Base-by-base conservation (phyloP, 2,113 vertebrate genomes). In the Megatriorchis doriae region DNA sequence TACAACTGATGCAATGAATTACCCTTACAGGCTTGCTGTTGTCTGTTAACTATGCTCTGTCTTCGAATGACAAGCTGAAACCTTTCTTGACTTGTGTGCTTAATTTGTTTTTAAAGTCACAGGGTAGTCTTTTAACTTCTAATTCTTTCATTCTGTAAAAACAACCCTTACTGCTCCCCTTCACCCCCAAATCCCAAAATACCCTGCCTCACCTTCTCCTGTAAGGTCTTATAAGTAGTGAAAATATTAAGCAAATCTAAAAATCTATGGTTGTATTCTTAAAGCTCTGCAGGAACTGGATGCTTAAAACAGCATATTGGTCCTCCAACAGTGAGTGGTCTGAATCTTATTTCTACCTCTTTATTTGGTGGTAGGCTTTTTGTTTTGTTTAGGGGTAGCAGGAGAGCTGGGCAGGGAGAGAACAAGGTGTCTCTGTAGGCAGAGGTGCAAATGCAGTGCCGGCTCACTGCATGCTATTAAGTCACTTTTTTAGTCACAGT, bases 101-200 rank as follows among this genome's bases (percentile, higher is more conserved):
- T 15, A 19, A 78, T 66, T 61, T 79, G 6, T 70, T 71, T 81
- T 47, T 63, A 13, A 74, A 90, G 84, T 79, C 9, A 52, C 29
- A 20, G 21, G 4, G 11, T 83, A 56, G 14, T 56, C 22, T 90
- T 89, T 47, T 61, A 48, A 43, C 13, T 91, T 90, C 10, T 47
- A 19, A 3, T 86, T 10, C 14, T 84, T 85, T 82, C 9, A 43
- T 72, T 88, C 34, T 63, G 5, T 59, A 67, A 22, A 80, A 83
- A 34, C 11, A 65, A 18, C 21, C 11, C 4, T 55, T 5, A 3
- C 10, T 3, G 7, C 26, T 3, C 11, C 8, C 1, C 34, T 21
- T 9, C 3, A 4, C 18, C 3, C 0, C 11, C 19, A 40, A 36
- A 7, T 11, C 7, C 25, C 10, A 15, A 62, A 73, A 70, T 61